Evolutionary conservation across 2,797 vertebrate genomes (phyloP), one percentile per base, ranked within the genome.

Genomic region (Protonibea diacanthus): DNA sequence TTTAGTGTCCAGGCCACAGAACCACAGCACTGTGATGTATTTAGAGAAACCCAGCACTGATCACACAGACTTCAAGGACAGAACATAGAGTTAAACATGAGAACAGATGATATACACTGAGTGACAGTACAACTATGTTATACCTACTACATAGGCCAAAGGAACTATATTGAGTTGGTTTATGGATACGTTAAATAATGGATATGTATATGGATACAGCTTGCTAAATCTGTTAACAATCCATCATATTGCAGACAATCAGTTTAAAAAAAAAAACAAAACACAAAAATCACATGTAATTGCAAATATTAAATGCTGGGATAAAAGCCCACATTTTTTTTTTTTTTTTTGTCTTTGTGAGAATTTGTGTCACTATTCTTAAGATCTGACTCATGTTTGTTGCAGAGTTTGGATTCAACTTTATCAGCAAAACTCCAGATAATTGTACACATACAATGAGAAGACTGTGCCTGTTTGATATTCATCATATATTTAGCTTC

Each of bases 111-210:
- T 27, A 65, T 2, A 86, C 77, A 82, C 38, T 17, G 25, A 78
- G 78, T 71, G 83, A 85, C 80, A 69, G 55, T 49, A 90, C 83
- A 83, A 57, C 83, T 90, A 91, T 81, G 84, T 72, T 84, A 90
- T 71, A 71, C 66, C 78, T 78, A 82, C 81, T 82, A 65, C 52
- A 76, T 49, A 86, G 80, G 71, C 51, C 12, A 59, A 70, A 57
- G 59, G 55, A 85, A 60, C 10, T 45, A 71, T 76, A 72, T 55
- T 49, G 25, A 64, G 73, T 38, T 38, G 60, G 7, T 55, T 62
- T 38, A 81, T 80, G 74, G 60, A 71, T 80, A 80, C 66, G 75
- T 76, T 57, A 68, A 78, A 45, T 58, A 49, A 56, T 52, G 21
- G 3, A 58, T 66, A 77, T 66, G 71, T 52, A 59, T 55, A 53